phyloP scores from a whole-genome alignment of 2,888 invertebrate species.

The Stenurella melanura region DNA sequence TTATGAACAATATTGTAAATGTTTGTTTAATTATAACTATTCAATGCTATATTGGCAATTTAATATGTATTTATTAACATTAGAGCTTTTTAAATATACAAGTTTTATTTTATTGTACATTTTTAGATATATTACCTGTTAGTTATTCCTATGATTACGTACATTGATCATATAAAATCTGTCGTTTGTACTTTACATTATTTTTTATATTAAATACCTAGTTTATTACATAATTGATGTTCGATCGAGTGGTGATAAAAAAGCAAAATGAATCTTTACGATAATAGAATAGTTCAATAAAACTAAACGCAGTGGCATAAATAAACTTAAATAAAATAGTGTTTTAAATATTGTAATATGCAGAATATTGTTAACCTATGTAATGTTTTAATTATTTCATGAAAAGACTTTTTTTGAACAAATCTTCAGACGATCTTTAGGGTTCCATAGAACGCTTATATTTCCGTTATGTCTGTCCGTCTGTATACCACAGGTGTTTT shows the following conservation, averaged over 20 bases:
- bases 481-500: too few species aligned
- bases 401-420: too few species aligned
- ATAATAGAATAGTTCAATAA: background rate
- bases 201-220: constrained; percentile 14
- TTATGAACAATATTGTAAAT: background rate
- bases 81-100: background rate
- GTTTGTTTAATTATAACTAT: background rate
- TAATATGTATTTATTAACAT: background rate
- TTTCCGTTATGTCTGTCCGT: too few species aligned
- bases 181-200: constrained; percentile 19
- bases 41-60: background rate
- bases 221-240: background rate
- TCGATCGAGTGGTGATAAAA: background rate
- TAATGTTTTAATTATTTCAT: too few species aligned
- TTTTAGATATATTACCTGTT: background rate
- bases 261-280: background rate
- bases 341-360: too few species aligned
- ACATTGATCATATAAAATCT: constrained; percentile 22
- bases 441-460: too few species aligned
- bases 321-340: too few species aligned
- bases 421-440: too few species aligned
- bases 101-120: constrained; percentile 8
- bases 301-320: background rate
- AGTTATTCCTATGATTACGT: background rate
- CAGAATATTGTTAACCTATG: too few species aligned